Conservation (phyloP, 2,888 invertebrate species). For the Limnephilus rhombicus region DNA sequence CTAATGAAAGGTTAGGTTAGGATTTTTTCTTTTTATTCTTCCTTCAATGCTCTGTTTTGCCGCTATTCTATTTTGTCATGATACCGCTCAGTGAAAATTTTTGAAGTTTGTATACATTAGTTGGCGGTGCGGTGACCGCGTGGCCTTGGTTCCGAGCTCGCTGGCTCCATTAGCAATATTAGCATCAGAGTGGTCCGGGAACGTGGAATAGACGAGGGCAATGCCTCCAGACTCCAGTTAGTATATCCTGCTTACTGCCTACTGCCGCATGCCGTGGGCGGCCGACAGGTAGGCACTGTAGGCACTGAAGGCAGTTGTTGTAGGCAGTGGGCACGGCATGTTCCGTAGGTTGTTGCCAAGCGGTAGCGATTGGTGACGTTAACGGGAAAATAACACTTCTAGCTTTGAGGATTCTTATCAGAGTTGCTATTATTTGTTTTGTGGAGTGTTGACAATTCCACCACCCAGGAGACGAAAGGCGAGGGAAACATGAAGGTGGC, state of each 20-base stretch:
- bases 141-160: not conserved
- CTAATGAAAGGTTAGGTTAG: too few species aligned
- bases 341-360: not conserved
- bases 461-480: too few species aligned
- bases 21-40: too few species aligned
- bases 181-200: not conserved
- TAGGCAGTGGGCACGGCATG: not conserved
- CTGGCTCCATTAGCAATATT: not conserved
- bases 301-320: too few species aligned
- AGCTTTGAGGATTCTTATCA: not conserved
- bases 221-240: not conserved
- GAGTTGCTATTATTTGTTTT: not conserved
- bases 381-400: not conserved
- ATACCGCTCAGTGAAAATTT: not conserved
- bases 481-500: too few species aligned
- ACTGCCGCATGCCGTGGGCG: not conserved
- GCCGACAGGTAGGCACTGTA: not conserved
- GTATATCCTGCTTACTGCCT: not conserved
- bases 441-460: too few species aligned
- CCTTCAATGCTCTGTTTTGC: too few species aligned
- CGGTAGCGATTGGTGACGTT: not conserved
- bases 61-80: too few species aligned
- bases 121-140: not conserved
- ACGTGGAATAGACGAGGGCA: not conserved
- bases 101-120: not conserved